A percentile compares a stretch with the other conserved stretches of the same genome.
Conservation (phyloP, 2,113 vertebrate genomes). For the Sinocyclocheilus anshuiensis region DNA sequence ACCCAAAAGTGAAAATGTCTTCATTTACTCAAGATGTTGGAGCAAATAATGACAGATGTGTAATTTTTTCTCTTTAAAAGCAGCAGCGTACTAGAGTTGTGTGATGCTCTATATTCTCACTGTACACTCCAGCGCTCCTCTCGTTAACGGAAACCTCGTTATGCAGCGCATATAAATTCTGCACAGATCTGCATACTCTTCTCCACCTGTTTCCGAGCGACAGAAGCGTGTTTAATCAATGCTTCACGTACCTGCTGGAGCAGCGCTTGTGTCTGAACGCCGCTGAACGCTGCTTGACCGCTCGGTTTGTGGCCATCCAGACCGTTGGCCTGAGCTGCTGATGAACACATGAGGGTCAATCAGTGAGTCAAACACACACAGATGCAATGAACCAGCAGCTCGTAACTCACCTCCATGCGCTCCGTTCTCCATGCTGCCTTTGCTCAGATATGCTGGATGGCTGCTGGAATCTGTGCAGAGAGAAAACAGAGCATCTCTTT, state of each 20-base stretch:
- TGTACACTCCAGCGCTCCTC: background rate
- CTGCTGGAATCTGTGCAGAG: conserved; percentile 4
- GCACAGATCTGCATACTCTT: conserved; percentile 98
- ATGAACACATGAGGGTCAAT: background rate
- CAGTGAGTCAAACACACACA: background rate
- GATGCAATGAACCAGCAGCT: background rate
- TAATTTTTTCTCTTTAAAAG: too few relatives aligned
- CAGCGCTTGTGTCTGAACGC: conserved; percentile 95
- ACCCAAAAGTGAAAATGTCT: too few relatives aligned
- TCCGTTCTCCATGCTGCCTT: conserved; percentile 81
- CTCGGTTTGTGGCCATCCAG: conserved; percentile 93
- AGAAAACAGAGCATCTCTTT: background rate
- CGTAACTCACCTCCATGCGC: conserved; percentile 71
- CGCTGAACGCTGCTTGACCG: conserved; percentile 89
- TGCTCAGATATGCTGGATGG: conserved; percentile 73
- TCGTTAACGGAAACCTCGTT: conserved; percentile 64
- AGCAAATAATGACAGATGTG: too few relatives aligned
- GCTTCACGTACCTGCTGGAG: conserved; percentile 89
- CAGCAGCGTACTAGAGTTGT: too few relatives aligned
- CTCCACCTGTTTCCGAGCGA: conserved; percentile 95
- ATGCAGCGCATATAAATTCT: conserved; percentile 91
- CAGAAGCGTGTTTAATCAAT: conserved; percentile 92
- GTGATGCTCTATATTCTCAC: too few relatives aligned
- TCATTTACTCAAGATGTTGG: too few relatives aligned
- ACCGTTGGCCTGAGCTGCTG: conserved; percentile 90